A percentile compares a stretch with the other conserved stretches of the same genome.
These are phyloP conservation scores for Tyrannus savana DNA, from an alignment of 2,113 vertebrate genomes.

Conservation along the genomic window DNA sequence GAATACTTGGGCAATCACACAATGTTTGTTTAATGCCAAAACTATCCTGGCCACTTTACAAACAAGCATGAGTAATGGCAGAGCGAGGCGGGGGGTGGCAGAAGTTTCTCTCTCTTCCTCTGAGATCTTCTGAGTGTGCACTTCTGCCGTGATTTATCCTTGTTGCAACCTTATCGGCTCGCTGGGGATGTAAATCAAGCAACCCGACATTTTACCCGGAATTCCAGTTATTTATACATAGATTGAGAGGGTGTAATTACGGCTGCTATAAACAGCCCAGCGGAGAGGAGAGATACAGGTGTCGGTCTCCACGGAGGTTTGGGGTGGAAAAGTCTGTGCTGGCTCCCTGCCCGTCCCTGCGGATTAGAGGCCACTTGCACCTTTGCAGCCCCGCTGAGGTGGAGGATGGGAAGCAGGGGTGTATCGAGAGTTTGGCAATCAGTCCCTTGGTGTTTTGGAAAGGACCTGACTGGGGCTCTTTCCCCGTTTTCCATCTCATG, in stretches of 20 bases:
- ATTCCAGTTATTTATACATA: slow-evolving; percentile 56
- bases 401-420: neutral
- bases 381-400: fast-evolving
- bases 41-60: neutral
- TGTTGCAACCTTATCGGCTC: slow-evolving; percentile 29
- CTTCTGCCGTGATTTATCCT: slow-evolving; percentile 55
- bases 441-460: neutral
- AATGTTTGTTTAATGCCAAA: slow-evolving; percentile 35
- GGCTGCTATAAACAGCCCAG: slow-evolving; percentile 11
- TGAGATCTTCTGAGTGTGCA: slow-evolving; percentile 32
- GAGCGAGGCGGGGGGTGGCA: neutral
- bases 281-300: slow-evolving; percentile 36
- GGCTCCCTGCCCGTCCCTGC: slow-evolving; percentile 21
- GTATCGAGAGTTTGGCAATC: neutral
- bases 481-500: fast-evolving
- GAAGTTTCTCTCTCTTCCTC: slow-evolving; percentile 35
- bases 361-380: fast-evolving
- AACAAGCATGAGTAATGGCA: slow-evolving; percentile 43
- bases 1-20: neutral
- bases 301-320: neutral
- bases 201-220: slow-evolving; percentile 21
- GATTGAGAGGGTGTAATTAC: slow-evolving; percentile 34
- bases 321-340: slow-evolving; percentile 11
- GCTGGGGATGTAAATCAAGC: slow-evolving; percentile 47
- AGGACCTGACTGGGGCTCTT: fast-evolving